phyloP scores from a whole-genome alignment of 2,797 vertebrate genomes.

The Thripadectes ignobilis region DNA sequence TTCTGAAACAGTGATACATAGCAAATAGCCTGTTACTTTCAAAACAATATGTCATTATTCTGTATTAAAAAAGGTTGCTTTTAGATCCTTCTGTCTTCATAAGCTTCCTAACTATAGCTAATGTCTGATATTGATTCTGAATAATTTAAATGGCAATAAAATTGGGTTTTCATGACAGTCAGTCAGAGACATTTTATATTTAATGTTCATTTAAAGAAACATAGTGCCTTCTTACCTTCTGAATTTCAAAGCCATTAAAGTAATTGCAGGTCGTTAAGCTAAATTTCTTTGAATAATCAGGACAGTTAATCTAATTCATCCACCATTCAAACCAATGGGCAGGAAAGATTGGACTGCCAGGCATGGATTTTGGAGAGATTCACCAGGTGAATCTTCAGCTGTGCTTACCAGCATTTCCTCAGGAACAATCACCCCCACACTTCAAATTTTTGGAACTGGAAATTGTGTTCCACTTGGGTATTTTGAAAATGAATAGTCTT shows the following conservation, averaged over 20 bases:
- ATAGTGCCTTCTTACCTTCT: conserved; percentile 71
- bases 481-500: background rate
- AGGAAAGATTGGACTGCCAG: background rate
- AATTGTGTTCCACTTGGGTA: background rate
- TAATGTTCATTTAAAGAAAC: conserved; percentile 78
- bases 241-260: conserved; percentile 76
- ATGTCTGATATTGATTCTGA: conserved; percentile 78
- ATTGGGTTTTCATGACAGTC: conserved; percentile 77
- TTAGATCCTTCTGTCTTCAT: conserved; percentile 30
- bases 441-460: background rate
- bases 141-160: conserved; percentile 81
- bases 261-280: conserved; percentile 77
- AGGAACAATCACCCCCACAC: background rate
- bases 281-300: conserved; percentile 74
- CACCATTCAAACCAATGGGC: conserved; percentile 34
- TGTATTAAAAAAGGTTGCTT: conserved; percentile 1
- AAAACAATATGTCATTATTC: conserved; percentile 62
- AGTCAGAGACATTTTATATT: conserved; percentile 78
- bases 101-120: conserved; percentile 56
- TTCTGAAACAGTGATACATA: conserved; percentile 37
- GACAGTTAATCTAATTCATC: conserved; percentile 72
- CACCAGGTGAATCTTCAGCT: background rate
- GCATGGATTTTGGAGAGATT: background rate
- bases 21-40: conserved; percentile 64
- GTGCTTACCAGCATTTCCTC: background rate